Evolutionary conservation across 1,140 invertebrate genomes (phyloP).

Genomic region (Helicoverpa zea): DNA sequence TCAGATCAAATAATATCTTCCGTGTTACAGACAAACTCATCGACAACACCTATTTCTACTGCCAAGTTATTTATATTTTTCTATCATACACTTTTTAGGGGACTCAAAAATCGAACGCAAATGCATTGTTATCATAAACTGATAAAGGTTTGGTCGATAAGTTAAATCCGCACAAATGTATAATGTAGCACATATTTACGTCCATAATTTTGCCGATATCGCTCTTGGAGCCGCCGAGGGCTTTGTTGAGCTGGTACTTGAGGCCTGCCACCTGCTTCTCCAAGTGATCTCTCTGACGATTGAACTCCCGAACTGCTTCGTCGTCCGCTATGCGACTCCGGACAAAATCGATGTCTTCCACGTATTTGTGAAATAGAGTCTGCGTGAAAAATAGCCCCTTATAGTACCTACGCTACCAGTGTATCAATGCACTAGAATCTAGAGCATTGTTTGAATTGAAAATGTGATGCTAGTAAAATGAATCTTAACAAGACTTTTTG

Average conservation of each 20-base stretch:
- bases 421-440: too few species aligned
- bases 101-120: too few species aligned
- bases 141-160: not conserved
- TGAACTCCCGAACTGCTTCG: constrained; percentile 92
- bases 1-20: too few species aligned
- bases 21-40: too few species aligned
- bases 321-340: constrained; percentile 89
- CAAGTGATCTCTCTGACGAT: constrained; percentile 92
- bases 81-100: not conserved
- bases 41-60: too few species aligned
- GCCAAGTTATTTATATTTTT: too few species aligned
- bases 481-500: too few species aligned
- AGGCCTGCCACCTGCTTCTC: constrained; percentile 90
- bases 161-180: not conserved
- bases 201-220: constrained; percentile 85
- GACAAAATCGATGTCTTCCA: constrained; percentile 89
- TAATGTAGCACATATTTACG: constrained; percentile 60
- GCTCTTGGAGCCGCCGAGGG: constrained; percentile 74
- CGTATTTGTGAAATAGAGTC: constrained; percentile 92
- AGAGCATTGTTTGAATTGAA: not conserved
- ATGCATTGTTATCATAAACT: too few species aligned
- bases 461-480: not conserved
- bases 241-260: constrained; percentile 77
- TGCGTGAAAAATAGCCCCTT: constrained; percentile 58
- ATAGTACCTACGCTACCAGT: too few species aligned